A percentile compares a stretch with the other conserved stretches of the same genome.
These are phyloP conservation scores for Empis livida DNA, from an alignment of 2,888 invertebrate species.

Conservation along the genomic window DNA sequence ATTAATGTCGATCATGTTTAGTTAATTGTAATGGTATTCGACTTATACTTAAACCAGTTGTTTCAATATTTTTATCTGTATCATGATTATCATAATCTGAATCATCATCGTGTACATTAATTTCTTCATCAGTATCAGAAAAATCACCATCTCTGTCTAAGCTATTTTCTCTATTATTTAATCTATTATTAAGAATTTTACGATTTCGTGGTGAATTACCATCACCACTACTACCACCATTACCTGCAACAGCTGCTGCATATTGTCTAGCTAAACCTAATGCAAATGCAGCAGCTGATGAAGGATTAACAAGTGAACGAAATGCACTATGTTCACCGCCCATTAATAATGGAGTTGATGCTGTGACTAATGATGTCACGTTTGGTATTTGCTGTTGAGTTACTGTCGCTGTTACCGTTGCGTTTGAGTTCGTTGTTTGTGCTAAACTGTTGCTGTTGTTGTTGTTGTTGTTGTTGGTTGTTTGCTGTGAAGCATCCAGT, in stretches of 20 bases:
- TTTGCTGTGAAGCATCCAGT: constrained; percentile 7
- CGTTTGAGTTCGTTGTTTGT: constrained; percentile 24
- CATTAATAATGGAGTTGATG: constrained; percentile 49
- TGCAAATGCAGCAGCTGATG: constrained; percentile 43
- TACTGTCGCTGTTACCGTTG: constrained; percentile 39
- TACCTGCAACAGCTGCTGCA: constrained; percentile 17
- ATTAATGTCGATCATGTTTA: constrained; percentile 30
- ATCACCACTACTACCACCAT: constrained; percentile 7
- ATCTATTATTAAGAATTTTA: not conserved
- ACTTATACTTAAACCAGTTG: too few relatives aligned
- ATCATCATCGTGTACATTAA: constrained; percentile 63
- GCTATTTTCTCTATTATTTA: not conserved
- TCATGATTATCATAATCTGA: constrained; percentile 39
- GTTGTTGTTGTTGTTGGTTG: too few relatives aligned
- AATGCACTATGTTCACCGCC: constrained; percentile 87
- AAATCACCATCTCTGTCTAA: not conserved
- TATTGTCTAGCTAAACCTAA: constrained; percentile 30
- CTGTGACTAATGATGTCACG: constrained; percentile 32
- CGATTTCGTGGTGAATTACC: constrained; percentile 4
- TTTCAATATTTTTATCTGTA: not conserved
- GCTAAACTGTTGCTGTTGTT: too few relatives aligned
- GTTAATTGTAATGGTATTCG: constrained; percentile 28
- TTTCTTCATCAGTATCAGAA: constrained; percentile 44
- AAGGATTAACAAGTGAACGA: constrained; percentile 54
- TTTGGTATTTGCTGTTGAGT: constrained; percentile 7